These are phyloP conservation scores for Apamea monoglypha DNA, from an alignment of 2,888 invertebrate genomes.

Conservation along the genomic window DNA sequence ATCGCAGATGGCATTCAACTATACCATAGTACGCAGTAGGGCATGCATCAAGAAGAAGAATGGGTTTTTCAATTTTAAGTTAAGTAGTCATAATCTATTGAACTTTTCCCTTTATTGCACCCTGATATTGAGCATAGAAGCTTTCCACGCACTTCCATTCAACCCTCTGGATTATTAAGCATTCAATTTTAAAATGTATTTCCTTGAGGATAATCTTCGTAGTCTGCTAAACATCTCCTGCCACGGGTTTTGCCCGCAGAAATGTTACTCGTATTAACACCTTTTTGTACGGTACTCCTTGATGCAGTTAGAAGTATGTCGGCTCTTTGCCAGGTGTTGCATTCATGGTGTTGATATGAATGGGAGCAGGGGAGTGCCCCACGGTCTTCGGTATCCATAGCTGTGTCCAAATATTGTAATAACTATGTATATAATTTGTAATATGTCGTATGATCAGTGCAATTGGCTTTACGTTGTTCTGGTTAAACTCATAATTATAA, in stretches of 20 bases:
- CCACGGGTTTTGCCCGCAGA: conserved; percentile 21
- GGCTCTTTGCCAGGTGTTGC: conserved; percentile 21
- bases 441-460: too few species aligned
- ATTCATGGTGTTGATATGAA: conserved; percentile 13
- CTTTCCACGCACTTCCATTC: conserved; percentile 8
- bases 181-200: conserved; percentile 24
- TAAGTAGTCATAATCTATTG: not conserved
- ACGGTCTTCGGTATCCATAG: too few species aligned
- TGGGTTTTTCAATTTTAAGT: not conserved
- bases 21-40: too few species aligned
- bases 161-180: conserved; percentile 19
- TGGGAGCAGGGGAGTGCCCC: not conserved
- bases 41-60: too few species aligned
- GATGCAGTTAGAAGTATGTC: conserved; percentile 25
- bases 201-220: conserved; percentile 37
- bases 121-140: not conserved
- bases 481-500: too few species aligned
- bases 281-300: conserved; percentile 9
- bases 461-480: not conserved
- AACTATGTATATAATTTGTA: too few species aligned
- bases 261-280: conserved; percentile 25
- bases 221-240: conserved; percentile 3
- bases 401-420: not conserved
- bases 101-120: not conserved
- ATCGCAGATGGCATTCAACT: too few species aligned